Base-by-base conservation (phyloP, 2,113 vertebrate species). In the Gorilla gorilla region DNA sequence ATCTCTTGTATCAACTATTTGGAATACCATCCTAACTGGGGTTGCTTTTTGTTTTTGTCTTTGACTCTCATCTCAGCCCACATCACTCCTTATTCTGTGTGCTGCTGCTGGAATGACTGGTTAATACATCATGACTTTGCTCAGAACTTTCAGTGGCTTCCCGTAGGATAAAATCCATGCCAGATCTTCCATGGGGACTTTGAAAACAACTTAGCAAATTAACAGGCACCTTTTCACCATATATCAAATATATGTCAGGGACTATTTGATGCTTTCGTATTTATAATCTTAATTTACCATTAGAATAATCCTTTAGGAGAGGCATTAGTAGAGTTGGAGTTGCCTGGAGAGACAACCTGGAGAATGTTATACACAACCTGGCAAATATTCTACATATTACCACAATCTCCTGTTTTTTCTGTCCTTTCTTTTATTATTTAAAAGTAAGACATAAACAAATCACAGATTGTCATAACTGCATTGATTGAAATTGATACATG, bases 401-500 rank as follows among this genome's bases (percentile, higher is more conserved):
- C 2, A 72, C 80, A 85, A 76, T 87, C n/a, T 52, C 23, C 14
- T 66, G 87, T 79, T 57, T 48, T 35, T 1, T 1, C 25, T 27
- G 72, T 48, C 50, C 59, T 91, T 80, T 94, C 59, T 80, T 94
- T 92, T 84, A 92, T 86, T 89, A 89, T 78, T 83, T 93, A 90
- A 97, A 97, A 94, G 55, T 81, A 88, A 97, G 95, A 89, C 59
- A 93, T 89, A 95, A 90, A 89, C 87, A 97, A 96, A 94, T 95
- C 86, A 93, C 52, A 92, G 73, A 76, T 38, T 97, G 81, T 95
- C 90, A 95, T 64, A 90, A 95, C 86, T 52, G 64, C 78, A 96
- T 96, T 94, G 97, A 97, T 91, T 95, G 82, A 95, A 97, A 97
- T 81, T 96, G 94, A 98, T 95, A 96, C 94, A 97, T 66, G 92